Conservation (phyloP, 2,888 invertebrate species). For the Meliscaeva auricollis region DNA sequence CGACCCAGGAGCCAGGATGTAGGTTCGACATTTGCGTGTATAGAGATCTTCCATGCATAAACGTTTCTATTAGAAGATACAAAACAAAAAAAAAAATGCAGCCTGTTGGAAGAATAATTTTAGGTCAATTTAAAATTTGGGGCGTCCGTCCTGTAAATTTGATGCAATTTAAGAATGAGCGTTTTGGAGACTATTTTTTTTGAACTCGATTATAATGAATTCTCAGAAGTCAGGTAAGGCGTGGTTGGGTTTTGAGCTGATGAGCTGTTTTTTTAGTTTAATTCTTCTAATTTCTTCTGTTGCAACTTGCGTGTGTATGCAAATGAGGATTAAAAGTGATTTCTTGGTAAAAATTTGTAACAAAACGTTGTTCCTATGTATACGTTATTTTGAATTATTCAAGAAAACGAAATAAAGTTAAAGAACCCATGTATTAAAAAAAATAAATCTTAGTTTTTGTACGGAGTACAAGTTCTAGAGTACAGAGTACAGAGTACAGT, state of each 20-base stretch:
- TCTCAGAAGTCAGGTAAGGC: slow-evolving; percentile 40
- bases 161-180: slow-evolving; percentile 55
- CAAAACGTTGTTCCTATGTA: too few relatives aligned
- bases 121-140: slow-evolving; percentile 39
- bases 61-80: slow-evolving; percentile 71
- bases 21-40: slow-evolving; percentile 50
- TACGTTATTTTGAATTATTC: too few relatives aligned
- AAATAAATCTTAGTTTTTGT: too few relatives aligned
- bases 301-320: too few relatives aligned
- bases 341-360: too few relatives aligned
- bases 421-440: too few relatives aligned
- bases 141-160: slow-evolving; percentile 52
- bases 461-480: too few relatives aligned
- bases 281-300: too few relatives aligned
- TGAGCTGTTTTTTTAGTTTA: slow-evolving; percentile 8
- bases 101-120: slow-evolving; percentile 3
- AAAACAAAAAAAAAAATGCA: slow-evolving; percentile 34
- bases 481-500: too few relatives aligned
- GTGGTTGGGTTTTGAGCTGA: slow-evolving; percentile 23
- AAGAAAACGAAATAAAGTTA: too few relatives aligned
- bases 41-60: slow-evolving; percentile 27
- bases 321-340: too few relatives aligned
- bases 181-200: slow-evolving; percentile 52
- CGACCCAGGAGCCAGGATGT: slow-evolving; percentile 31
- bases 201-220: not conserved